Conservation (phyloP, 1,140 invertebrate species). For the Manduca sexta region DNA sequence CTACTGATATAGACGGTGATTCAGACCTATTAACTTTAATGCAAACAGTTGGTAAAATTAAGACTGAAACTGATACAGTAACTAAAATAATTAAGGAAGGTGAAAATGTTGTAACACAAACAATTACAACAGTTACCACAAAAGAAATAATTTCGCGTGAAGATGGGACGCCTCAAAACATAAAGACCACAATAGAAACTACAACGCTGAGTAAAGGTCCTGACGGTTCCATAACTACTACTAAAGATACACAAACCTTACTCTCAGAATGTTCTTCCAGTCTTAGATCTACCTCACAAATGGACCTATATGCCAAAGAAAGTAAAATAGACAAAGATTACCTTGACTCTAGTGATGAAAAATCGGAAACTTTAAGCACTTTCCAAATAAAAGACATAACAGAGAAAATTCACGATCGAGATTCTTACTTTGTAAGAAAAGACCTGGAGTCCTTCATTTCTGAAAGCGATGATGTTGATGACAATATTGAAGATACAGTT, state of each 20-base stretch:
- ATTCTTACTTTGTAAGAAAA: constrained; percentile 20
- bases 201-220: constrained; percentile 68
- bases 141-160: constrained; percentile 71
- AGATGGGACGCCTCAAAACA: constrained; percentile 70
- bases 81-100: constrained; percentile 72
- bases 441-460: constrained; percentile 28
- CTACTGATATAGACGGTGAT: constrained; percentile 23
- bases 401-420: constrained; percentile 19
- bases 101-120: constrained; percentile 71
- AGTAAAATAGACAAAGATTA: constrained; percentile 27
- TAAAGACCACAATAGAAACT: constrained; percentile 74
- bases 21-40: constrained; percentile 50
- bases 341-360: constrained; percentile 34
- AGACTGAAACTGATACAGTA: constrained; percentile 70
- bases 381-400: constrained; percentile 19
- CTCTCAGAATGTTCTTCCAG: constrained; percentile 71
- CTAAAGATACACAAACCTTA: constrained; percentile 67
- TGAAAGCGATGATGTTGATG: constrained; percentile 47
- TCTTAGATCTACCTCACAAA: constrained; percentile 63
- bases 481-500: constrained; percentile 59
- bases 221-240: constrained; percentile 65
- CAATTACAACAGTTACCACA: constrained; percentile 70
- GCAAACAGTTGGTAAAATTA: constrained; percentile 69
- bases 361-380: constrained; percentile 25
- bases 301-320: constrained; percentile 52